Conservation (phyloP, 1,140 invertebrate genomes). For the Dryas iulia region DNA sequence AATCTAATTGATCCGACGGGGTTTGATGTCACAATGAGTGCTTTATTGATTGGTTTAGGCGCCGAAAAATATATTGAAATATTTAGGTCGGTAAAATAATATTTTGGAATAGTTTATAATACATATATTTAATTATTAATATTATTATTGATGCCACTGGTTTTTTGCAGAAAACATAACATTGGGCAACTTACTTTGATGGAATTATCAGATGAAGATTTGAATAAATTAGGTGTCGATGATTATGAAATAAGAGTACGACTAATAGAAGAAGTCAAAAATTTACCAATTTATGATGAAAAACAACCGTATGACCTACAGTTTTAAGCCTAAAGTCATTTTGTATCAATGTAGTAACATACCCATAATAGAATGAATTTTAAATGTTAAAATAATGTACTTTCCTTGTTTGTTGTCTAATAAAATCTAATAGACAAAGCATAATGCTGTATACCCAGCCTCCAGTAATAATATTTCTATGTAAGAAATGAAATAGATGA, state of each 20-base stretch:
- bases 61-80: conserved; percentile 70
- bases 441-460: too few species aligned
- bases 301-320: conserved; percentile 46
- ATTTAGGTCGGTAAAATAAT: conserved; percentile 51
- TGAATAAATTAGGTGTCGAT: conserved; percentile 67
- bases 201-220: conserved; percentile 69
- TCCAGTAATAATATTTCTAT: too few species aligned
- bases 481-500: too few species aligned
- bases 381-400: too few species aligned
- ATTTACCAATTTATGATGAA: conserved; percentile 65
- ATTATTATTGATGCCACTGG: not conserved
- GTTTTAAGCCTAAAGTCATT: too few species aligned
- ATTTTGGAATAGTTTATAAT: not conserved
- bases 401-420: too few species aligned
- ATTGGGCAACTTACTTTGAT: conserved; percentile 66
- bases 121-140: not conserved
- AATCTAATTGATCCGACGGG: conserved; percentile 54
- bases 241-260: conserved; percentile 53
- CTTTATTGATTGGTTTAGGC: conserved; percentile 58
- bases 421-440: too few species aligned
- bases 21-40: conserved; percentile 64
- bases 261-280: conserved; percentile 62
- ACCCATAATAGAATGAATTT: too few species aligned
- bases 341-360: too few species aligned
- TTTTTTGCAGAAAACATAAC: conserved; percentile 56